A percentile compares a stretch with the other conserved stretches of the same genome.
phyloP scores from a whole-genome alignment of 2,888 invertebrate species.

The Pemphredon lugubris region DNA sequence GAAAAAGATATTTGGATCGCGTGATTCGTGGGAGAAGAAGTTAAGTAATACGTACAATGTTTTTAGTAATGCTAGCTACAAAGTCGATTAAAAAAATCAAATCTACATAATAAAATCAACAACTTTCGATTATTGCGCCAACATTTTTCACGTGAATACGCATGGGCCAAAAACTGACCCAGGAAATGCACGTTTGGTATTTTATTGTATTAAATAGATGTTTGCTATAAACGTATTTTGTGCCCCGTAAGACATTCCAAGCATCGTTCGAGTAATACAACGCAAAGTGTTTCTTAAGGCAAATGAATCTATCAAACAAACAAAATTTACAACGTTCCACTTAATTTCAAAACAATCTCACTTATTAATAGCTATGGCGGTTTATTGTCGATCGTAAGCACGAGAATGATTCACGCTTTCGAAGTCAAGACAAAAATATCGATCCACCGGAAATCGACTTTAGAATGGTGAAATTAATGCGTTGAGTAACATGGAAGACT shows the following conservation, averaged over 20 bases:
- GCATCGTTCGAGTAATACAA: too few species aligned
- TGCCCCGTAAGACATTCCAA: too few species aligned
- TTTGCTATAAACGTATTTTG: constrained; percentile 26
- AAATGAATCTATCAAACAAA: too few species aligned
- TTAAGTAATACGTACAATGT: too few species aligned
- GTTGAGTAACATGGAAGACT: neutral
- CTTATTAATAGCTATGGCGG: neutral
- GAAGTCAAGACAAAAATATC: neutral
- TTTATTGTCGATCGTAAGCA: constrained; percentile 10
- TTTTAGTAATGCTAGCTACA: too few species aligned
- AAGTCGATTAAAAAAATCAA: too few species aligned
- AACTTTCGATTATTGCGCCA: too few species aligned
- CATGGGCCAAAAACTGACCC: neutral
- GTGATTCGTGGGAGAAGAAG: too few species aligned
- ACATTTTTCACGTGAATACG: too few species aligned
- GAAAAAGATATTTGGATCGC: too few species aligned
- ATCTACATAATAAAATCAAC: too few species aligned
- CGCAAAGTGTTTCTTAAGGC: too few species aligned
- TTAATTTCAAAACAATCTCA: neutral
- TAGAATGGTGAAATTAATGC: neutral
- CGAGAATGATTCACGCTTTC: neutral
- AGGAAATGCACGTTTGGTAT: neutral
- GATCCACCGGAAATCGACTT: neutral
- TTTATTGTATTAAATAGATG: constrained; percentile 40
- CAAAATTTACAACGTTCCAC: neutral